phyloP scores from a whole-genome alignment of 2,888 invertebrate genomes.

The Seladonia tumulorum region DNA sequence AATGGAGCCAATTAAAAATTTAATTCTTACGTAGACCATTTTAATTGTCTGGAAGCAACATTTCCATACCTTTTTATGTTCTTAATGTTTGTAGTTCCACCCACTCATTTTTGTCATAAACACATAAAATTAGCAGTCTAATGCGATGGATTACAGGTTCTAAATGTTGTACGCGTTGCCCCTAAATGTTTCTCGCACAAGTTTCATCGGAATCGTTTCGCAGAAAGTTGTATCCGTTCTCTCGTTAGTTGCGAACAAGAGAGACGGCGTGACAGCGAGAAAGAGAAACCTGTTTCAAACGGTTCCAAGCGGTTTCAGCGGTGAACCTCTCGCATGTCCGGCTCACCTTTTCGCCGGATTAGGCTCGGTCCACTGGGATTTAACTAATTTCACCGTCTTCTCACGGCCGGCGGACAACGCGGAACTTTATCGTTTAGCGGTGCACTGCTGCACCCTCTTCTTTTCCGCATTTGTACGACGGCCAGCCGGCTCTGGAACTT shows the following conservation, averaged over 20 bases:
- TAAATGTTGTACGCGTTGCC: neutral
- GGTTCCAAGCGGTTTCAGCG: conserved; percentile 2
- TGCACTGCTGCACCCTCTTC: conserved; percentile 25
- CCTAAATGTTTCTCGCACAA: neutral
- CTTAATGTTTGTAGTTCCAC: no score
- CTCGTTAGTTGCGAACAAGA: neutral
- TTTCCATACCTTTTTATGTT: no score
- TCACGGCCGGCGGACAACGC: conserved; percentile 24
- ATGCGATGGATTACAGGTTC: neutral
- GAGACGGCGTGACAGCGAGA: neutral
- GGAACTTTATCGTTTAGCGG: conserved; percentile 23
- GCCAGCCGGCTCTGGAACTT: neutral
- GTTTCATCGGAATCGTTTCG: neutral
- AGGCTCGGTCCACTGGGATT: conserved; percentile 20
- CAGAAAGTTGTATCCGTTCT: neutral
- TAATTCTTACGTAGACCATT: no score
- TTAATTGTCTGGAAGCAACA: no score
- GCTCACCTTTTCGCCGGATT: neutral
- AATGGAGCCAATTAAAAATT: no score
- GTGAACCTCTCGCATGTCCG: conserved; percentile 6
- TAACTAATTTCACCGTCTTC: conserved; percentile 33
- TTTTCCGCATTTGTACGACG: conserved; percentile 25
- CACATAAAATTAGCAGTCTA: no score
- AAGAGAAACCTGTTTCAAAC: neutral
- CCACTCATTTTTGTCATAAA: no score